Conservation (phyloP, 1,140 invertebrate species). For the Brachionus angularis region DNA sequence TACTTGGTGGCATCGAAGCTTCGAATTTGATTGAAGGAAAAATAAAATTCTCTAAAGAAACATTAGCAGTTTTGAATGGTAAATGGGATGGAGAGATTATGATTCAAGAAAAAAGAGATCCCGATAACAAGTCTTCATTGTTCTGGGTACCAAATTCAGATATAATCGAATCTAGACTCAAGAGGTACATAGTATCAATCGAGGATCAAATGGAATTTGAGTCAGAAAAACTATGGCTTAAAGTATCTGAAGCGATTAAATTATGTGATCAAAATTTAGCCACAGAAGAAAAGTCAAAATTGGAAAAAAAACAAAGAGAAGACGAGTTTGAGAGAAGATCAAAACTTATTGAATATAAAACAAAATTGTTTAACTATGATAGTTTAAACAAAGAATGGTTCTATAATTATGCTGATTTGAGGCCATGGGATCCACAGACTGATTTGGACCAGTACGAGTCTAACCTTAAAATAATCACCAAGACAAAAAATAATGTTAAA, state of each 20-base stretch:
- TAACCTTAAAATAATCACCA: constrained; percentile 68
- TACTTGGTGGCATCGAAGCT: constrained; percentile 75
- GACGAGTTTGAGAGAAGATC: constrained; percentile 66
- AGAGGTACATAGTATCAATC: constrained; percentile 71
- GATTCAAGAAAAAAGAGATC: not conserved
- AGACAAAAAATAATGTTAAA: constrained; percentile 69
- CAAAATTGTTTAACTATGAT: constrained; percentile 70
- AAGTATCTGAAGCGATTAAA: constrained; percentile 74
- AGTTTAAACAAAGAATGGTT: constrained; percentile 67
- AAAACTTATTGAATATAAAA: constrained; percentile 65
- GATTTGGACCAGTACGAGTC: constrained; percentile 75
- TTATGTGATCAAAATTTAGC: constrained; percentile 74
- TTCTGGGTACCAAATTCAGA: constrained; percentile 72
- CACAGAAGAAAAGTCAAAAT: constrained; percentile 78
- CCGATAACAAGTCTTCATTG: constrained; percentile 65
- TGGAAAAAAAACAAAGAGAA: constrained; percentile 78
- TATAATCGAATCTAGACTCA: constrained; percentile 68
- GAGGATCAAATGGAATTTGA: constrained; percentile 74
- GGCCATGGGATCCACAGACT: constrained; percentile 77
- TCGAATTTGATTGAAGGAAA: constrained; percentile 75
- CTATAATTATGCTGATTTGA: constrained; percentile 66
- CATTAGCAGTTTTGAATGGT: constrained; percentile 75
- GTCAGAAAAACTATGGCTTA: constrained; percentile 77
- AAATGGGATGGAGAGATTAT: constrained; percentile 83
- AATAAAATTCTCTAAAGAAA: constrained; percentile 81